Conservation (phyloP, 2,797 vertebrate species). For the Tamandua tetradactyla region DNA sequence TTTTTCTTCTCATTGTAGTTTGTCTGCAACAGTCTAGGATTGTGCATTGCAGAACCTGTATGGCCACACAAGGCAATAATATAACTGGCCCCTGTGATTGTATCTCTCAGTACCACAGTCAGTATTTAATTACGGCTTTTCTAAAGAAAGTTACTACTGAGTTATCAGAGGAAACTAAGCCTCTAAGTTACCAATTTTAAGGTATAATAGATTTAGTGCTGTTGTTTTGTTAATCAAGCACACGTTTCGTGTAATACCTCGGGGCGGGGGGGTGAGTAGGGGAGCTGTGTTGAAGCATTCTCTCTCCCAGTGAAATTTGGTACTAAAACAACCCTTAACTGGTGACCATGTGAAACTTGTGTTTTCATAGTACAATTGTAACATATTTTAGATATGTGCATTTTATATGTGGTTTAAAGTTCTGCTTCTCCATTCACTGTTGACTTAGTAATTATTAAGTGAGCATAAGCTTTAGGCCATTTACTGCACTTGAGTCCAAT, state of each 20-base stretch:
- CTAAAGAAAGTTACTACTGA: not conserved
- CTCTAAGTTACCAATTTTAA: not conserved
- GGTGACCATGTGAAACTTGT: not conserved
- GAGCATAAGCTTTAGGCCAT: not conserved
- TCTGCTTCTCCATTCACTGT: not conserved
- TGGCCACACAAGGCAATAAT: not conserved
- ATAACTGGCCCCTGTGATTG: not conserved
- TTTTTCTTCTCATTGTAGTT: not conserved
- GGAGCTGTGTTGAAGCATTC: not conserved
- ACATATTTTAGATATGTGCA: not conserved
- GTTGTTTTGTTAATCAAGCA: not conserved
- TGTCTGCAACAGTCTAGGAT: not conserved
- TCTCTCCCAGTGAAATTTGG: not conserved
- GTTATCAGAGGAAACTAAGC: not conserved
- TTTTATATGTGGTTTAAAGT: not conserved
- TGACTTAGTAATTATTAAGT: not conserved
- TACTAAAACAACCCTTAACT: not conserved
- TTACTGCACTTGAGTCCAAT: not conserved
- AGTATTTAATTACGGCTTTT: not conserved
- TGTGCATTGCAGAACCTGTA: not conserved
- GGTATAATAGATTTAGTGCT: not conserved
- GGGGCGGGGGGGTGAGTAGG: not conserved
- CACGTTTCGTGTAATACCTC: not conserved
- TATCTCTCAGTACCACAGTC: not conserved
- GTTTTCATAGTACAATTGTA: not conserved